A percentile compares a stretch with the other conserved stretches of the same genome.
phyloP scores from a whole-genome alignment of 2,797 vertebrate species.

The Morus bassanus region DNA sequence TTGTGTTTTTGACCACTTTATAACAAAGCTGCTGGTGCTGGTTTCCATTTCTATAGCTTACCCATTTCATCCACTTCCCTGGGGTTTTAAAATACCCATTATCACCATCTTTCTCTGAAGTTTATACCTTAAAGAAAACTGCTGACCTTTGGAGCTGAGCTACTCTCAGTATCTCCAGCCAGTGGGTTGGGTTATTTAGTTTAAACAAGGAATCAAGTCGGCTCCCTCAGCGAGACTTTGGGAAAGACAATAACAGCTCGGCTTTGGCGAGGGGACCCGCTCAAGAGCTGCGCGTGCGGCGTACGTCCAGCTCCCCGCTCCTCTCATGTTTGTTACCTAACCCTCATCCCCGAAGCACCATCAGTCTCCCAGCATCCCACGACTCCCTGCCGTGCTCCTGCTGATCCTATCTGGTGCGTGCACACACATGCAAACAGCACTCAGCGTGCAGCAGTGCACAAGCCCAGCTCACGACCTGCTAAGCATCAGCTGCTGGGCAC shows the following conservation, averaged over 20 bases:
- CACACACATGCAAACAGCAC: not conserved
- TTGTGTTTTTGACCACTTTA: not conserved
- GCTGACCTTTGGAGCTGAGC: not conserved
- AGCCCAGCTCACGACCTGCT: not conserved
- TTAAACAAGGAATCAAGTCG: not conserved
- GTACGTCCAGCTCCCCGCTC: accelerated
- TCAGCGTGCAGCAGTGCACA: accelerated
- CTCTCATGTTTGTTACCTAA: not conserved
- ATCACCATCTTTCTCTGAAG: not conserved
- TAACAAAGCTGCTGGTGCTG: not conserved
- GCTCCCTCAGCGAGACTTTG: not conserved
- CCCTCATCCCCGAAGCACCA: not conserved
- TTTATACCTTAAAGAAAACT: not conserved
- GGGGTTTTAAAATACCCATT: not conserved
- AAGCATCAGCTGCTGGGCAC: not conserved
- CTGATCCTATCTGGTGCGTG: accelerated
- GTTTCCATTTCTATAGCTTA: not conserved
- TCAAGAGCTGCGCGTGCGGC: accelerated
- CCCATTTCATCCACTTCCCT: not conserved
- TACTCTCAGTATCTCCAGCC: not conserved
- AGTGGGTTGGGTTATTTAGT: not conserved
- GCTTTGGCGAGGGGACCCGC: not conserved
- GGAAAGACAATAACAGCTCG: not conserved
- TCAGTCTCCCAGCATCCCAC: not conserved
- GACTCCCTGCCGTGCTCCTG: not conserved